These are phyloP conservation scores for Scrobipalpa atriplicella DNA, from an alignment of 2,888 invertebrate species.

Conservation along the genomic window DNA sequence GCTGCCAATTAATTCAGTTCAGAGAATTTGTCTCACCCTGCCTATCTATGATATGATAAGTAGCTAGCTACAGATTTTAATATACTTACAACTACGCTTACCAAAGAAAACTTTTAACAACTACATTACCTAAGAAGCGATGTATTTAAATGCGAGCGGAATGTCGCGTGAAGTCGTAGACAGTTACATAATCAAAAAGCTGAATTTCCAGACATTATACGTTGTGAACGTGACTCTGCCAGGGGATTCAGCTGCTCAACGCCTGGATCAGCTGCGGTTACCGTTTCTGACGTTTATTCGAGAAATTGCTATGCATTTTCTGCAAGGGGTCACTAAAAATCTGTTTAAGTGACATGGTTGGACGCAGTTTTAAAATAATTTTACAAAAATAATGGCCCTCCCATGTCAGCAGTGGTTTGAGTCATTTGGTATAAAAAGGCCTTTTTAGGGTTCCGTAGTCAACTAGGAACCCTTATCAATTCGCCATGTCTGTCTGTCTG, in stretches of 20 bases:
- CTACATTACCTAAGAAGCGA: background rate
- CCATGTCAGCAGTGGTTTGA: too few relatives aligned
- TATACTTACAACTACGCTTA: background rate
- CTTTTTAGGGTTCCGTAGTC: too few relatives aligned
- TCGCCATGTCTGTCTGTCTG: too few relatives aligned
- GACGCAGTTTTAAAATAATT: background rate
- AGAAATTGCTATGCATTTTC: constrained; percentile 14
- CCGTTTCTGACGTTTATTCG: constrained; percentile 27
- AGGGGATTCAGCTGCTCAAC: constrained; percentile 47
- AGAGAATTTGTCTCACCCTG: background rate
- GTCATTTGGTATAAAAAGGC: too few relatives aligned
- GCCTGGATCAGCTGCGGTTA: constrained; percentile 53
- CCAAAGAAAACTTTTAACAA: background rate
- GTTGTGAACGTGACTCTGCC: constrained; percentile 47
- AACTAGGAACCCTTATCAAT: too few relatives aligned
- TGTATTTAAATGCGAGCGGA: background rate
- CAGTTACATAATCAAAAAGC: constrained; percentile 20
- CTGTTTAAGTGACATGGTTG: background rate
- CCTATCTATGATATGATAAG: too few relatives aligned
- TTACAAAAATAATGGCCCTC: too few relatives aligned
- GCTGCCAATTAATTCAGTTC: background rate
- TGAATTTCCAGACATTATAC: background rate
- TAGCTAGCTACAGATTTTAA: background rate
- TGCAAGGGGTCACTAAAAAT: background rate
- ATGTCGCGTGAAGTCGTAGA: background rate